A percentile compares a stretch with the other conserved stretches of the same genome.
Conservation (phyloP, 2,797 vertebrate species). For the Anabas testudineus region DNA sequence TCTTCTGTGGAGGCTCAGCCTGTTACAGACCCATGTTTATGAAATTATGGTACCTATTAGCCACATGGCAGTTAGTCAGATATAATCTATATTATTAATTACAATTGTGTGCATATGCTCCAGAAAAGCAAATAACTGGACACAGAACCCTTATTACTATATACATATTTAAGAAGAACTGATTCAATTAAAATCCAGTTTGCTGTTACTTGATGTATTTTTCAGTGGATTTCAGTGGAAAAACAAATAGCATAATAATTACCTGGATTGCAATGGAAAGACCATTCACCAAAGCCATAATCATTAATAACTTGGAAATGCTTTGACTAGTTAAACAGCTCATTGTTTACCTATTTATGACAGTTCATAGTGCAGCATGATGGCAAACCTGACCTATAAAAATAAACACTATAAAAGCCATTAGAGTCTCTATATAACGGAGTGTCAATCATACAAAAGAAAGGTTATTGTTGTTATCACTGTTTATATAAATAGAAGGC, state of each 20-base stretch:
- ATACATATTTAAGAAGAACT: neutral
- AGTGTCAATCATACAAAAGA: neutral
- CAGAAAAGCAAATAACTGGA: neutral
- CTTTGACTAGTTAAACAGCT: slow-evolving; percentile 1
- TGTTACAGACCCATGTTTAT: neutral
- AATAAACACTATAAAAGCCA: neutral
- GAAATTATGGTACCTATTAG: neutral
- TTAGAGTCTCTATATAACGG: neutral
- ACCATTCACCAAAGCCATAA: neutral
- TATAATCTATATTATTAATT: neutral
- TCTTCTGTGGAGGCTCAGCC: neutral
- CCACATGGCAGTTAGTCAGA: neutral
- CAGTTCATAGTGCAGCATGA: neutral
- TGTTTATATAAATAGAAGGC: slow-evolving; percentile 6
- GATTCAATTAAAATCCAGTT: neutral
- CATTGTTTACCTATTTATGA: neutral
- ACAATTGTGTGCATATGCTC: neutral
- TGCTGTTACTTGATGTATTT: neutral
- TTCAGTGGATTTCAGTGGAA: neutral
- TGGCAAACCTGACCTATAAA: neutral
- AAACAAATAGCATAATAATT: neutral
- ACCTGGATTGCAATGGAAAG: neutral
- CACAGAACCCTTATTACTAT: neutral
- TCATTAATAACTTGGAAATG: neutral
- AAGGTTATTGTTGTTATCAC: neutral